Base-by-base conservation (phyloP, 1,140 invertebrate species). In the Octopus sinensis region DNA sequence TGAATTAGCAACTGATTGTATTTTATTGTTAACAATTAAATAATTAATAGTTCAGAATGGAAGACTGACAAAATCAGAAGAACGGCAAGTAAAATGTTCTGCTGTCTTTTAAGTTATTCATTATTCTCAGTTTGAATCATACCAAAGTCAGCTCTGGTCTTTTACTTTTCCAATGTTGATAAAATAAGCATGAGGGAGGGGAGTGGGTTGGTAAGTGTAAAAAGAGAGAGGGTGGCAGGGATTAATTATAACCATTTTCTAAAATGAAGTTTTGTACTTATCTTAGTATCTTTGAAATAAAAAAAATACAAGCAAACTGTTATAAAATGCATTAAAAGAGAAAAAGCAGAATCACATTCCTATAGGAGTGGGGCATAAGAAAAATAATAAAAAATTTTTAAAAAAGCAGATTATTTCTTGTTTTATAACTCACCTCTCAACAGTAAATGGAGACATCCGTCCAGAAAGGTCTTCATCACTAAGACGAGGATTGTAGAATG, bases 391-490 rank as follows among this genome's bases (percentile, higher is more conserved):
- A 12, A 62, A 62, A 62, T 12, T 62, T 12, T 12, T 62, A 62
- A 62, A 12, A 12, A 73, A 73, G 0, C 5, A 73, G 30, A 43
- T 43, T 43, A 43, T 43, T 43, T 77, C 13, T 53, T 30, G 13
- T 78, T 53, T 68, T 4, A 51, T 54, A 4, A 77, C 77, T 81
- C 82, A 88, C 88, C 88, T 89, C 79, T 89, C 88, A 52, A 88
- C 79, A n/a, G 86, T 80, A 79, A 89, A 89, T 12, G 88, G 88
- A 68, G 88, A 89, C 10, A 82, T 84, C 62, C 86, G 81, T 13
- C 86, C 84, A 76, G 84, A 80, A 23, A 85, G 80, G 78, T 88
- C 88, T 76, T 88, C 88, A 83, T 89, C 88, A 85, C 86, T 86
- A 76, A 86, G 84, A 56, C 84, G 84, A 17, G 87, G 86, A 76